Percentiles rank a stretch among this genome's conserved stretches.
Evolutionary conservation across 2,113 vertebrate genomes (phyloP).

Genomic region (Ursus arctos): DNA sequence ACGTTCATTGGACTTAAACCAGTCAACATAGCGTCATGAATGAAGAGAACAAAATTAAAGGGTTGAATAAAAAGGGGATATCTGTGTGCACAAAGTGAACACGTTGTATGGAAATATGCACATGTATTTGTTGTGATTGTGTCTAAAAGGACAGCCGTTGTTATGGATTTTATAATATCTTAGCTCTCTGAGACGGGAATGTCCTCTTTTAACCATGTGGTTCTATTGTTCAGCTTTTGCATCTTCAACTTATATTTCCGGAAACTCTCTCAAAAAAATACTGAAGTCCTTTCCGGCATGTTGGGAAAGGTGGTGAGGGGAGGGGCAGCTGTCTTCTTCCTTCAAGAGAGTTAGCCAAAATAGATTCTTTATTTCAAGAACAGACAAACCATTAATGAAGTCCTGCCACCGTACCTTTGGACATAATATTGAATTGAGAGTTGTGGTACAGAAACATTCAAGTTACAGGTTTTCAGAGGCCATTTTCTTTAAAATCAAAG

Average conservation of each 20-base stretch:
- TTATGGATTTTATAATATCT: neutral
- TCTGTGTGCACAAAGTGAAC: neutral
- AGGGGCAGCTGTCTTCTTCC: neutral
- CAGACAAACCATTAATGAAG: neutral
- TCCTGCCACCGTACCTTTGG: neutral
- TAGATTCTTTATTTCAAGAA: conserved; percentile 7
- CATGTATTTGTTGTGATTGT: neutral
- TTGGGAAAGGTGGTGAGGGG: neutral
- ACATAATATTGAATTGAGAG: conserved; percentile 3
- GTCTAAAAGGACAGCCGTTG: neutral
- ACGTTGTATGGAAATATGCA: neutral
- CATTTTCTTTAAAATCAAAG: conserved; percentile 39
- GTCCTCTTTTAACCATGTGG: neutral
- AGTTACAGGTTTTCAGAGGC: neutral
- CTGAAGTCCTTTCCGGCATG: neutral
- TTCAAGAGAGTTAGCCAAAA: neutral
- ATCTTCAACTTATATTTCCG: neutral
- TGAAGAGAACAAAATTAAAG: neutral
- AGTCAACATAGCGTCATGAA: neutral
- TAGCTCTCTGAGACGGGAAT: neutral
- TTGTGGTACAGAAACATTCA: neutral
- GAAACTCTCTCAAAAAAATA: neutral
- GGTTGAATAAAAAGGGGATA: neutral
- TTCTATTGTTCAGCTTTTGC: neutral
- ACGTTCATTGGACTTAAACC: neutral